These are phyloP conservation scores for Rotaria sp. DNA, from an alignment of 2,888 invertebrate genomes.

Conservation along the genomic window DNA sequence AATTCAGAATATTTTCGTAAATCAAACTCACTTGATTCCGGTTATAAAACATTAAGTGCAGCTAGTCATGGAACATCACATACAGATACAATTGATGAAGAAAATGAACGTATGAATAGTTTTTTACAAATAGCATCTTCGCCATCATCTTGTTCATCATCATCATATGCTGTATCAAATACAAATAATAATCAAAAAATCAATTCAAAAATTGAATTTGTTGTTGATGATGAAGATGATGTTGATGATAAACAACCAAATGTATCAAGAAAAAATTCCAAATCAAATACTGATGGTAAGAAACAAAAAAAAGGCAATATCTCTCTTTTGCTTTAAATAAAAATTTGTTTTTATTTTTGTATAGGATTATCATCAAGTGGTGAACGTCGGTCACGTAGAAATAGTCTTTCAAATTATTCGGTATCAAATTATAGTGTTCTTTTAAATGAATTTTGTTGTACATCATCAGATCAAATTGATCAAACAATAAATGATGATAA, in stretches of 20 bases:
- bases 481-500: background rate
- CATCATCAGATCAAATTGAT: background rate
- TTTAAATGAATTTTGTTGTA: slow-evolving; percentile 20
- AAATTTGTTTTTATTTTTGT: background rate
- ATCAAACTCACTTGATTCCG: slow-evolving; percentile 20
- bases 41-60: slow-evolving; percentile 26
- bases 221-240: slow-evolving; percentile 23
- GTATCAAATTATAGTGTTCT: slow-evolving; percentile 27
- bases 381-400: background rate
- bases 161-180: background rate
- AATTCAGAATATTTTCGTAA: slow-evolving; percentile 2
- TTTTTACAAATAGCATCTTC: background rate
- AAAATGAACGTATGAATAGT: background rate
- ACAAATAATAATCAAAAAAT: background rate
- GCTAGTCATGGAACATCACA: background rate
- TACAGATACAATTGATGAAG: slow-evolving; percentile 9
- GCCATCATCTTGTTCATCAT: slow-evolving; percentile 20
- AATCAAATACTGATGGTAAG: background rate
- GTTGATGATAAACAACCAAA: background rate
- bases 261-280: background rate
- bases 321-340: background rate
- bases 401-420: slow-evolving; percentile 17
- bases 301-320: background rate
- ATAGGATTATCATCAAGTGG: background rate
- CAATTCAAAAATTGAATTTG: background rate